Percentiles rank a stretch among this genome's conserved stretches.
phyloP scores from a whole-genome alignment of 2,113 vertebrate species.

The Trachemys scripta region DNA sequence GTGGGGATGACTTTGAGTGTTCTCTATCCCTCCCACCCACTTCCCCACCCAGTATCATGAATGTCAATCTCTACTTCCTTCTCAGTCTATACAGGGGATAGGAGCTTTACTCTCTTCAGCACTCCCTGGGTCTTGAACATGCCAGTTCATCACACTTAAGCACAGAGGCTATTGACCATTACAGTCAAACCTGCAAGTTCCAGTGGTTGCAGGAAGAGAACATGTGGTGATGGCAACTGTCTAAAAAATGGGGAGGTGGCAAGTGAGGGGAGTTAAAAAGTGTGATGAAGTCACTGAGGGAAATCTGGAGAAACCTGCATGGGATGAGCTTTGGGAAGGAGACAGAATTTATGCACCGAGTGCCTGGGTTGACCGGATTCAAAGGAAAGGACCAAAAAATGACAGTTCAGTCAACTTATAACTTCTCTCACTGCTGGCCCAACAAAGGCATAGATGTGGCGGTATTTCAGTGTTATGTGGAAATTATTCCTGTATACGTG shows the following conservation, averaged over 20 bases:
- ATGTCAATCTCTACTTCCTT: conserved; percentile 54
- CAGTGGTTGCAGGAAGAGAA: background rate
- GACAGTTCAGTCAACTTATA: background rate
- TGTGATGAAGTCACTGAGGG: background rate
- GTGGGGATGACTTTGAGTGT: background rate
- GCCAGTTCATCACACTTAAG: conserved; percentile 53
- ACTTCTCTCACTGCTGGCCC: background rate
- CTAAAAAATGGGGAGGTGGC: background rate
- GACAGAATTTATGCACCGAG: background rate
- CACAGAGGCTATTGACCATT: conserved; percentile 36
- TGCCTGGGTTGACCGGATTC: background rate
- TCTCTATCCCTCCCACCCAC: background rate
- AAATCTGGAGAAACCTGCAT: background rate
- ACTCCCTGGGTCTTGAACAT: conserved; percentile 3
- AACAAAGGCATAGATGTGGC: background rate
- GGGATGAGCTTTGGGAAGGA: background rate
- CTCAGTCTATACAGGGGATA: conserved; percentile 25
- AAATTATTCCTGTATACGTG: background rate
- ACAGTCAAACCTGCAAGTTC: background rate
- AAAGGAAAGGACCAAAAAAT: background rate
- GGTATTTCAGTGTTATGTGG: background rate
- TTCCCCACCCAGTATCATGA: conserved; percentile 25
- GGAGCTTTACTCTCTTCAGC: conserved; percentile 36
- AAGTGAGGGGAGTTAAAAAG: background rate
- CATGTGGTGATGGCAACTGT: background rate